A percentile compares a stretch with the other conserved stretches of the same genome.
Conservation (phyloP, 2,797 vertebrate species). For the Epinephelus malabaricus region DNA sequence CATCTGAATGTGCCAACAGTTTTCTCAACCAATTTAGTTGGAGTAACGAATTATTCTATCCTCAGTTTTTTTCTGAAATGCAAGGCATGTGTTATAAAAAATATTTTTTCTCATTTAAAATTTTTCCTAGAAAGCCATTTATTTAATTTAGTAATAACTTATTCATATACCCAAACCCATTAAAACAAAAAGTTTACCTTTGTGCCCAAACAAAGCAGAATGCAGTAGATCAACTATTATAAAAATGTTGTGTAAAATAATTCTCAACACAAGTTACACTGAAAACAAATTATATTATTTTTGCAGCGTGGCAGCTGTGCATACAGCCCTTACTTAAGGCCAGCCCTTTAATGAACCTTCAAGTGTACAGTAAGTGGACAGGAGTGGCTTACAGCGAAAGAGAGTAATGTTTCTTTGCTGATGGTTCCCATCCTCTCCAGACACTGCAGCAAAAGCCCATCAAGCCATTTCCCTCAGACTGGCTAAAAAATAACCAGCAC, state of each 20-base stretch:
- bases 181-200: background rate
- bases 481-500: constrained; percentile 84
- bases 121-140: background rate
- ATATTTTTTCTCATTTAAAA: too few species aligned
- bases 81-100: background rate
- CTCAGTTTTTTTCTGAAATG: background rate
- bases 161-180: background rate
- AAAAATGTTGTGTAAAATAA: constrained; percentile 12
- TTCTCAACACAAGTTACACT: constrained; percentile 3
- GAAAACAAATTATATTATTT: constrained; percentile 57
- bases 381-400: constrained; percentile 71
- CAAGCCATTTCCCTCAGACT: constrained; percentile 73
- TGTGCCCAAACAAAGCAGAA: background rate
- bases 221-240: background rate
- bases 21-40: background rate
- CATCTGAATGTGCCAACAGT: background rate
- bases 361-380: constrained; percentile 78
- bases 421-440: constrained; percentile 86
- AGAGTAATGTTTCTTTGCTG: constrained; percentile 69
- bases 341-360: constrained; percentile 73
- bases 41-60: background rate
- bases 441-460: constrained; percentile 87
- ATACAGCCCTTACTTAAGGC: constrained; percentile 63
- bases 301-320: constrained; percentile 67
- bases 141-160: background rate